Evolutionary conservation across 2,888 invertebrate species (phyloP).

Genomic region (Lasioglossum oenotherae): DNA sequence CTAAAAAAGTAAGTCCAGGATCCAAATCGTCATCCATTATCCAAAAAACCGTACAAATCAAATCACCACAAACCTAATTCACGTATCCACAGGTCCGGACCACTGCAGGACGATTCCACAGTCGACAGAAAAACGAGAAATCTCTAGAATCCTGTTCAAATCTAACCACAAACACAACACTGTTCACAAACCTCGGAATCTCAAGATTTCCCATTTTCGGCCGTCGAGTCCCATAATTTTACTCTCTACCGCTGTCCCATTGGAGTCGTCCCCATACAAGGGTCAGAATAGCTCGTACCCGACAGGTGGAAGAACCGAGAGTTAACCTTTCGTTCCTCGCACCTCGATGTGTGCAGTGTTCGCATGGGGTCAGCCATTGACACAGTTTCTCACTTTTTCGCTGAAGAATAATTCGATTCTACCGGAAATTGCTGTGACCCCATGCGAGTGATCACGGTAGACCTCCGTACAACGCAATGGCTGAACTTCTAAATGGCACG

Average conservation of each 20-base stretch:
- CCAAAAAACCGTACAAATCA: neutral
- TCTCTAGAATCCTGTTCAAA: neutral
- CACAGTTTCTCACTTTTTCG: neutral
- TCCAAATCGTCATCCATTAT: neutral
- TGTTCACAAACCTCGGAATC: neutral
- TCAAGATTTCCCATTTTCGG: neutral
- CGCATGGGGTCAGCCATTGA: neutral
- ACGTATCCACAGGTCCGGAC: neutral
- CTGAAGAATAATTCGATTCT: neutral
- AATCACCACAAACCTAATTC: neutral
- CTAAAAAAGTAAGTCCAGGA: accelerated
- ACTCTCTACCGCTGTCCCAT: conserved; percentile 44
- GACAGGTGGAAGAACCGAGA: conserved; percentile 34
- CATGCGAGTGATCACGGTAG: neutral
- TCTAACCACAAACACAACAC: neutral
- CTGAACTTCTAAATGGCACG: neutral
- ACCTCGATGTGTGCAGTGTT: neutral
- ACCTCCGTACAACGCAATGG: neutral
- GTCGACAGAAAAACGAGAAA: neutral
- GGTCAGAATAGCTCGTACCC: conserved; percentile 64
- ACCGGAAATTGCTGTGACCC: neutral
- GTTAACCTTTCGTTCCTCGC: neutral
- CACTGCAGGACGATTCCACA: neutral
- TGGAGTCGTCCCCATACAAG: conserved; percentile 60
- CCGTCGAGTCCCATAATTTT: neutral